Conservation (phyloP, 2,888 invertebrate species). For the Pristionchus entomophagus region DNA sequence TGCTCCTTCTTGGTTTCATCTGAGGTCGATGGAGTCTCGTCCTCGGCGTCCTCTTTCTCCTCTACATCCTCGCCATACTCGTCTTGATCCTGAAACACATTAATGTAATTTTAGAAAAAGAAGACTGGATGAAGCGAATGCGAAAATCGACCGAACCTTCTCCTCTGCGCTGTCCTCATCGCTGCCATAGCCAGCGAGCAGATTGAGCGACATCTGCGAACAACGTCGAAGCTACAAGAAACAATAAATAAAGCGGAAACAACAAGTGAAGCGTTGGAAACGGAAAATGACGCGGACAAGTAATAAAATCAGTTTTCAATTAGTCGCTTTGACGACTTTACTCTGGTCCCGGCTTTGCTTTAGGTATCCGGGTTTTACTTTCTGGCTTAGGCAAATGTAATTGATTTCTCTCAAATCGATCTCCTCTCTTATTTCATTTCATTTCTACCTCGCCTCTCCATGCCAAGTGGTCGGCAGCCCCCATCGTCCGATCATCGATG, state of each 20-base stretch:
- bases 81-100: neutral
- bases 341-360: neutral
- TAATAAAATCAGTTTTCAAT: neutral
- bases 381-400: neutral
- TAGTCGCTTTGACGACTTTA: neutral
- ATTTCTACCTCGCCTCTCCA: neutral
- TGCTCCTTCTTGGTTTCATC: neutral
- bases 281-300: neutral
- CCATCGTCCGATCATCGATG: neutral
- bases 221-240: no score
- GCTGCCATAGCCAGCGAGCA: slow-evolving; percentile 29
- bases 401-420: neutral
- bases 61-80: slow-evolving; percentile 27
- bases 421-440: neutral
- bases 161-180: slow-evolving; percentile 34
- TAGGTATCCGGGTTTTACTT: neutral
- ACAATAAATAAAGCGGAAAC: neutral
- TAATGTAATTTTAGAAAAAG: neutral
- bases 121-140: neutral
- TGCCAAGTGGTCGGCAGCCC: slow-evolving; percentile 11
- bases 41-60: neutral
- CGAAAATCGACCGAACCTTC: neutral
- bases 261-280: neutral
- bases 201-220: slow-evolving; percentile 42
- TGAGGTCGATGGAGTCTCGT: neutral